Evolutionary conservation across 2,888 invertebrate species (phyloP), one percentile per base, ranked within the genome.

Genomic region (Yponomeuta malinellus): DNA sequence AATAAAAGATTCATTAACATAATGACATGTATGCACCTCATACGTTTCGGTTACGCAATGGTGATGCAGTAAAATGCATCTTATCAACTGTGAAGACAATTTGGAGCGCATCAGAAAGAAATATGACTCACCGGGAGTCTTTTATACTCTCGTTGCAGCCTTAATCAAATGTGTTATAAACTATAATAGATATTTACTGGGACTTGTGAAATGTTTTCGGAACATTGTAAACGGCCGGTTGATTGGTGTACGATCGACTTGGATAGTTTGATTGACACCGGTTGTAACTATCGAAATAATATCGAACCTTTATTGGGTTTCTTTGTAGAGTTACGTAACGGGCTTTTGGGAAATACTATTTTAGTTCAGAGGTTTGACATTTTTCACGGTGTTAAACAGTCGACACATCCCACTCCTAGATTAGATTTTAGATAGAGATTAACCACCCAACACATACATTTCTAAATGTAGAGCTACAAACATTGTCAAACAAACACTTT

Each of bases 1-100:
- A 48, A 33, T 69, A 69, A 69, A 52, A 29, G 31, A 59, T 52
- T 12, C 69, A 31, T 69, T 52, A 69, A 48, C 29, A 31, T 48
- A 68, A 64, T 64, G 31, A 23, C 64, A 64, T 23, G 52, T 59
- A 59, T 15, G 31, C 23, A 64, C 12, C 64, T n/a, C 31, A 64
- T 64, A 29, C 64, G n/a, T 64, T 64, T 64, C 10, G 29, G 64
- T 64, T 64, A 29, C 64, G 64, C 10, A 64, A 64, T 23, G 10
- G 64, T 59, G 52, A 52, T 9, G 52, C 10, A 52, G 52, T 52
- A 52, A 59, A 59, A 59, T 59, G 52, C 52, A 59, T 59, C 52
- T 59, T 59, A 59, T 59, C 52, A 59, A 59, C 10, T 59, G 52
- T 59, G 52, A 59, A 52, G 52, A 59, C 52, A 59, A 15, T 59